Percentiles rank a stretch among this genome's conserved stretches.
Conservation (phyloP, 2,888 invertebrate genomes). For the Abrostola tripartita region DNA sequence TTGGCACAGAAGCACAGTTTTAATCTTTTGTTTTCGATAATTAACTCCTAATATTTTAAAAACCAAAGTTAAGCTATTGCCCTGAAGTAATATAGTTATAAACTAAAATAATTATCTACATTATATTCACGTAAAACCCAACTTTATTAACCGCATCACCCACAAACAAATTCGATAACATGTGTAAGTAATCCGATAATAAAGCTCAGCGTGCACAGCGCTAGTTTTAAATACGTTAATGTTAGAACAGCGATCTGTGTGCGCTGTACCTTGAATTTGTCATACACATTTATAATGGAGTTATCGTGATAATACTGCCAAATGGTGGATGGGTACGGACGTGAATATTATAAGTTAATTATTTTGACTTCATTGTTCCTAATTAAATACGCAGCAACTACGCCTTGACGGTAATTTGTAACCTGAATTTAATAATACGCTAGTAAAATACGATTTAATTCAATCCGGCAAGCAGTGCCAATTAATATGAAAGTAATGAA, state of each 20-base stretch:
- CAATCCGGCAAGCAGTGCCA: not conserved
- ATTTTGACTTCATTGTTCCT: not conserved
- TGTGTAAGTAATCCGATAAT: constrained; percentile 22
- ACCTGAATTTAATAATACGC: too few species aligned
- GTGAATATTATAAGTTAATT: too few species aligned
- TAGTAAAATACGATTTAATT: not conserved
- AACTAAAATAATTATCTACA: not conserved
- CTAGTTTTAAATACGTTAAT: constrained; percentile 35
- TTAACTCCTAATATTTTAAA: not conserved
- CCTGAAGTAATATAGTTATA: too few species aligned
- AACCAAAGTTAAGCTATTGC: too few species aligned
- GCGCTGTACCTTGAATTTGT: constrained; percentile 12
- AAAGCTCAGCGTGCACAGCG: constrained; percentile 4
- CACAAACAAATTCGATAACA: constrained; percentile 28
- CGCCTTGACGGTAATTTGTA: not conserved
- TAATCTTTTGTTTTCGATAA: not conserved
- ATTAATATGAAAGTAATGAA: not conserved
- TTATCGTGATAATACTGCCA: not conserved
- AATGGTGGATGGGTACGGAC: not conserved
- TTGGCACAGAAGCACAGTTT: not conserved
- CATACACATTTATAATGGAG: not conserved
- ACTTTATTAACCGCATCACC: not conserved
- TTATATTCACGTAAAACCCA: not conserved
- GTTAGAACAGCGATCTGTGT: constrained; percentile 19
- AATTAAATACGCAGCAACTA: not conserved